phyloP scores from a whole-genome alignment of 2,797 vertebrate species.

The Ptychobarbus kaznakovi region DNA sequence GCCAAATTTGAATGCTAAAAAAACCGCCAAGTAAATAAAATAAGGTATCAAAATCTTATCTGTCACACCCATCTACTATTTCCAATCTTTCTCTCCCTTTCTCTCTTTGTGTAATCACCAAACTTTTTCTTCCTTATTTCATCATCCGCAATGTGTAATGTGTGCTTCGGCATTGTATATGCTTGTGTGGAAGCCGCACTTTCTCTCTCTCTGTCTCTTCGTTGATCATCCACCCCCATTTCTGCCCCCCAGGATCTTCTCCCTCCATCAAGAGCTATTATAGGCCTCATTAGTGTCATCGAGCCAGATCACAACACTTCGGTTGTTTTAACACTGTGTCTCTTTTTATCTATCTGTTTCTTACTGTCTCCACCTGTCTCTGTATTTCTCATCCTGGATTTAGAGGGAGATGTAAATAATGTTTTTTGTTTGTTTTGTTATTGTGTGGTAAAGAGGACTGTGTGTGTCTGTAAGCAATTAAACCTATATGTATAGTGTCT shows the following conservation, averaged over 20 bases:
- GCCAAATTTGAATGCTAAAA: too few relatives aligned
- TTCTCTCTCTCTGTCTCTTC: conserved; percentile 19
- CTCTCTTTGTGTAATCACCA: neutral
- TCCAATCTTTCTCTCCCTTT: neutral
- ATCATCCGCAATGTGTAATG: conserved; percentile 7
- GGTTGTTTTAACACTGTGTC: conserved; percentile 39
- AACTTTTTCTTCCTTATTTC: neutral
- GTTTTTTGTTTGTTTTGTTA: conserved; percentile 6
- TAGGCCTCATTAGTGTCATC: conserved; percentile 57
- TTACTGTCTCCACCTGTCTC: conserved; percentile 12
- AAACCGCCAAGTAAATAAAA: too few relatives aligned
- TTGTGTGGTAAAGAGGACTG: conserved; percentile 38
- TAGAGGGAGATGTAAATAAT: conserved; percentile 17
- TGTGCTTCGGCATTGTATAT: neutral
- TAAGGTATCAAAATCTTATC: neutral
- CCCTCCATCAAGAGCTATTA: conserved; percentile 54
- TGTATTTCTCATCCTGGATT: conserved; percentile 6
- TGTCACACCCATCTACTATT: neutral
- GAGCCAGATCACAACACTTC: conserved; percentile 53
- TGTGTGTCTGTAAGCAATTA: conserved; percentile 18
- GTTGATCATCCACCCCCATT: conserved; percentile 41
- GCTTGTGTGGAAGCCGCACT: neutral
- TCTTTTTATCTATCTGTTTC: conserved; percentile 45
- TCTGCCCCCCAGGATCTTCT: conserved; percentile 26
- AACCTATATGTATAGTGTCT: conserved; percentile 24